Evolutionary conservation across 2,113 vertebrate genomes (phyloP).

Genomic region (Pangasianodon hypophthalmus): DNA sequence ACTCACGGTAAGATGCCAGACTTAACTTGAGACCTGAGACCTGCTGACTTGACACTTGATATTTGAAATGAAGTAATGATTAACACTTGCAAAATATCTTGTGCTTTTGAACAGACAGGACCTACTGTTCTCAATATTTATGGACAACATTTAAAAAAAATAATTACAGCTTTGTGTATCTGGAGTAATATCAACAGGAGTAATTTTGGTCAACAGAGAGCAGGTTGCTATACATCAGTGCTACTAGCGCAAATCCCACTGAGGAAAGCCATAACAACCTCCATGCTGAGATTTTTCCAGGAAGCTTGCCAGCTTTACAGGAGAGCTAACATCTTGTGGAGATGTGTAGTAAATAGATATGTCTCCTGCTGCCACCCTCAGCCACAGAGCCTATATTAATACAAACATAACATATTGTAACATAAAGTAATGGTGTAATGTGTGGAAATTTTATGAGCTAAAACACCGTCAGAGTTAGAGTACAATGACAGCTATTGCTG

Average conservation of each 20-base stretch:
- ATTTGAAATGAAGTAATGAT: not conserved
- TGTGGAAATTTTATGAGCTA: not conserved
- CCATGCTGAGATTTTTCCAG: constrained; percentile 12
- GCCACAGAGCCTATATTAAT: not conserved
- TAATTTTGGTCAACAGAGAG: not conserved
- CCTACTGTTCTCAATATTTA: not conserved
- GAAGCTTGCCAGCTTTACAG: constrained; percentile 4
- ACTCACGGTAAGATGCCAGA: not conserved
- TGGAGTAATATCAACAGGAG: not conserved
- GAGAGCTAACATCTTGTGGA: constrained; percentile 1
- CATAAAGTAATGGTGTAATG: not conserved
- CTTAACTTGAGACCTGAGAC: not conserved
- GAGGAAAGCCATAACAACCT: constrained; percentile 13
- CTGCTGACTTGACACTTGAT: not conserved
- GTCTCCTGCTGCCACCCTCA: not conserved
- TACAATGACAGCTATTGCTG: not conserved
- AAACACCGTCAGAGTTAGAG: not conserved
- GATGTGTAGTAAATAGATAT: not conserved
- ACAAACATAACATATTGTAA: not conserved
- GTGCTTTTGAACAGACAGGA: not conserved
- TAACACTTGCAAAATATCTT: not conserved
- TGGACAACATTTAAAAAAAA: not conserved
- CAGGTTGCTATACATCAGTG: constrained; percentile 14
- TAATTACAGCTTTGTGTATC: not conserved
- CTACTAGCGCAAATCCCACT: not conserved